Percentiles rank a stretch among this genome's conserved stretches.
Evolutionary conservation across 1,140 invertebrate genomes (phyloP).

Genomic region (Batillaria attramentaria): DNA sequence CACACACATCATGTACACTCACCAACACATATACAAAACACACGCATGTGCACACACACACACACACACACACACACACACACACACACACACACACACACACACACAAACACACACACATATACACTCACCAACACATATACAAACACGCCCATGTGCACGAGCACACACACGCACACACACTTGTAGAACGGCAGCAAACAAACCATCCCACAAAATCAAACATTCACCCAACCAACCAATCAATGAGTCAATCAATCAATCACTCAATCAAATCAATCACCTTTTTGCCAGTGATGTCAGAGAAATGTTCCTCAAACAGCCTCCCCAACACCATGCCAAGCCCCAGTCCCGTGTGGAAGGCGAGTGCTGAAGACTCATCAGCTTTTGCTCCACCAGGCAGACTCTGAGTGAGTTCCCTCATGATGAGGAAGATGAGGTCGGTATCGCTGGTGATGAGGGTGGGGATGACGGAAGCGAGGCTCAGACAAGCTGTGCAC

Average conservation of each 20-base stretch:
- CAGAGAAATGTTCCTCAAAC: slow-evolving; percentile 54
- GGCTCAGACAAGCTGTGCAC: slow-evolving; percentile 50
- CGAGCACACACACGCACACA: not conserved
- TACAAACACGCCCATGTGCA: not conserved
- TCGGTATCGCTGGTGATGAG: slow-evolving; percentile 48
- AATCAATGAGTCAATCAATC: too few relatives aligned
- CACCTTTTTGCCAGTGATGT: slow-evolving; percentile 56
- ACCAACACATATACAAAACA: too few relatives aligned
- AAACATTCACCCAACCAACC: too few relatives aligned
- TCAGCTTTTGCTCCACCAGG: slow-evolving; percentile 37
- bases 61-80: not conserved
- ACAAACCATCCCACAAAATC: too few relatives aligned
- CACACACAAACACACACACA: not conserved
- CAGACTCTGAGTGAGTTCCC: slow-evolving; percentile 38
- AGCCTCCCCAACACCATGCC: slow-evolving; percentile 51
- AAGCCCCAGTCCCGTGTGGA: slow-evolving; percentile 48
- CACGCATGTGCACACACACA: not conserved
- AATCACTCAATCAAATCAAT: not conserved
- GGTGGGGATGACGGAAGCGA: slow-evolving; percentile 48
- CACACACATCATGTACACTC: not conserved
- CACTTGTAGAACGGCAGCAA: too few relatives aligned
- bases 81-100: too few relatives aligned
- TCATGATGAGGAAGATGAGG: slow-evolving; percentile 29
- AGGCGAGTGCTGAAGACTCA: slow-evolving; percentile 46
- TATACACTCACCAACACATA: not conserved